Base-by-base conservation (phyloP, 2,113 vertebrate genomes). In the Hippocampus zosterae region DNA sequence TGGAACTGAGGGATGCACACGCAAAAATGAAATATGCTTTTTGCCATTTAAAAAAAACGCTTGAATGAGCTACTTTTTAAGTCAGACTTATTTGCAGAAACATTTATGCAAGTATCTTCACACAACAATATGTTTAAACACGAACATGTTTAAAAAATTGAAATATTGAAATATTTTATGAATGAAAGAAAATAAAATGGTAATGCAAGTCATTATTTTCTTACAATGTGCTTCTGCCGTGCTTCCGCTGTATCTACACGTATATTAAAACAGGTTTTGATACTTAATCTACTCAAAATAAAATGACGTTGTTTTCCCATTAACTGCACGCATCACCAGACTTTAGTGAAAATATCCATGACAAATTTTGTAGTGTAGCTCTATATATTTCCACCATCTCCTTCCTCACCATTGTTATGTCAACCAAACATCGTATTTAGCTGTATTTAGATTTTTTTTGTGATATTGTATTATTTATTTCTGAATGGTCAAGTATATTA, bases 401-500 rank as follows among this genome's bases (percentile, higher is more conserved):
- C n/a, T 55, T 23, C 53, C 2, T 55, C 53, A 55, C 53, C 3
- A 5, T 27, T 57, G 11, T 11, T 23, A 57, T 25, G 55, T 57
- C 55, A 57, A 1, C 9, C 4, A 25, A 57, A 25, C n/a, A 57
- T 27, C 27, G 4, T 27, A 57, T 19, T 50, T 50, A n/a, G 52
- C 52, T 23, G 52, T n/a, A n/a, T 15, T 57, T 13, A 27, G 3
- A 25, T 29, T 48, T 48, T 65, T 65, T 27, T 25, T 88, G 72
- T 78, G 76, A 82, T 87, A 86, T 80, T 72, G 72, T 60, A 65
- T 85, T 79, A 82, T 81, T 82, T 80, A 84, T 86, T 89, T 88
- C 84, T 86, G 86, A 83, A 83, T 82, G 82, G 85, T 88, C 87
- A 90, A 81, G 75, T 85, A 81, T 87, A 82, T 86, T 76, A 87